A percentile compares a stretch with the other conserved stretches of the same genome.
phyloP scores from a whole-genome alignment of 2,888 invertebrate genomes.

The Thumatha senex region DNA sequence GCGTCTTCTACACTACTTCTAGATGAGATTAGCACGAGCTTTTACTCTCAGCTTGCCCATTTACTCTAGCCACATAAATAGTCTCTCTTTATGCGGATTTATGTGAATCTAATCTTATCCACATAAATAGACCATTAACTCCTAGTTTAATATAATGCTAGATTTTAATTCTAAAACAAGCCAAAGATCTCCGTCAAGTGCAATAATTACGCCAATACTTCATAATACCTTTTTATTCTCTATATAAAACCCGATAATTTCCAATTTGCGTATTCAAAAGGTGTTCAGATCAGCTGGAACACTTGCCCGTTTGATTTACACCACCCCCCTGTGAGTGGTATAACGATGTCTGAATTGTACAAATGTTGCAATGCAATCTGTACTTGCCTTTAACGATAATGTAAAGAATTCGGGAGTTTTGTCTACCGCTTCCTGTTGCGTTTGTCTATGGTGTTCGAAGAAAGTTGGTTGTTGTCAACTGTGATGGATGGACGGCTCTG shows the following conservation, averaged over 20 bases:
- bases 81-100: no score
- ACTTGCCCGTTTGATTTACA: constrained; percentile 38
- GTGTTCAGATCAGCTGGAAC: constrained; percentile 4
- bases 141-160: no score
- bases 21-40: no score
- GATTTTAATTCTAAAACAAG: not conserved
- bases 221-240: constrained; percentile 8
- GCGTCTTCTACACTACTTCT: no score
- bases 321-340: constrained; percentile 37
- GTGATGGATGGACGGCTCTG: constrained; percentile 9
- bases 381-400: not conserved
- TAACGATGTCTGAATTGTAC: constrained; percentile 27
- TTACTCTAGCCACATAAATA: no score
- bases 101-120: no score
- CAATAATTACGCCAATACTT: constrained; percentile 8
- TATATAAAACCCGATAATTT: constrained; percentile 31
- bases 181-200: not conserved
- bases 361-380: constrained; percentile 2
- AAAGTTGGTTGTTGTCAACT: constrained; percentile 6
- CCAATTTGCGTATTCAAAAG: constrained; percentile 41
- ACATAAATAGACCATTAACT: no score
- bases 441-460: constrained; percentile 9
- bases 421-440: constrained; percentile 10
- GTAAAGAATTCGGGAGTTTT: constrained; percentile 4
- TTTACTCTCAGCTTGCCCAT: no score